Evolutionary conservation across 64 coral and sea anemone species (phyloP), one percentile per base, ranked within the genome.

Genomic region (Stichodactyla helianthus): DNA sequence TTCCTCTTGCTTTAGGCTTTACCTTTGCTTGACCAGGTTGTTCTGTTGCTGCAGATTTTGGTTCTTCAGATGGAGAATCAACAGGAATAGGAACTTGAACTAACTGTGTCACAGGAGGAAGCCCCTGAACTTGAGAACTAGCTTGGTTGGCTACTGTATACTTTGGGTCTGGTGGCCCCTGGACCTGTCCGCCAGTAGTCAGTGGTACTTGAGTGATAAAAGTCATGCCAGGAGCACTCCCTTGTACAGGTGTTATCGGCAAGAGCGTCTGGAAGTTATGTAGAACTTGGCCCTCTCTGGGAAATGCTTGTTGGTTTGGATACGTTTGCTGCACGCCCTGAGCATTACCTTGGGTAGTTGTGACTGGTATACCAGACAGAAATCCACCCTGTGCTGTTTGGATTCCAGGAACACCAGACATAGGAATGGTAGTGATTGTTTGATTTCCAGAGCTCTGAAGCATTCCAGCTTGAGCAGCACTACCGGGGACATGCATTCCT

Each of bases 221-320:
- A n/a, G 94, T 86, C 55, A 96, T 86, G 15, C 94, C 88, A 25
- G 92, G 94, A 1, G 88, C 70, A 53, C 76, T 56, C 9, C 91
- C 94, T 86, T 96, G 94, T 58, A 96, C 59, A 23, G 94, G 94
- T 23, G 94, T 83, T 12, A 96, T 89, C 3, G 94, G 94, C 64
- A 96, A 62, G 7, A 96, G 80, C 16, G 94, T 96, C 16, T 90
- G 91, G 27, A 96, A 92, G 67, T 89, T 96, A 78, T 96, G 94
- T 23, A 96, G 77, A 51, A 96, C 91, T 87, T 96, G 94, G 3
- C 94, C 94, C 77, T 96, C 94, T 31, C 91, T 96, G 53, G 59
- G 91, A 79, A 96, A 92, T 53, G 86, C 83, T 53, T 86, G 87
- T 54, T n/a, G 78, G 51, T 22, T 81, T 18, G 78, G 50, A 81